Evolutionary conservation across 2,113 vertebrate genomes (phyloP).

Genomic region (Megaceryle torquata): DNA sequence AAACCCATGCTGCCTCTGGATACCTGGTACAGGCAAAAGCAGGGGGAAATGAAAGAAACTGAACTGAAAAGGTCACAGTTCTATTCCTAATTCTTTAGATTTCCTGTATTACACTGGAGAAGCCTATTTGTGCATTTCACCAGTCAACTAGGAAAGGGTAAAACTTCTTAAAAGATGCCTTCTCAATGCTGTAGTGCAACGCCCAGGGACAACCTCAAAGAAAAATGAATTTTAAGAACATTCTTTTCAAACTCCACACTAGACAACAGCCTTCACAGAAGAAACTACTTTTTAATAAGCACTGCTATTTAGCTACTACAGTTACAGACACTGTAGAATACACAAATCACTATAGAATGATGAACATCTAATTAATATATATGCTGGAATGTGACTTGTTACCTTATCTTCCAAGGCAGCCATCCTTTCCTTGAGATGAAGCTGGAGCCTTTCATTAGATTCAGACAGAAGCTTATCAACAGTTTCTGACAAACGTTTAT

Average conservation of each 20-base stretch:
- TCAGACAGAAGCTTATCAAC: conserved; percentile 96
- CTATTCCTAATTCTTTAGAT: neutral
- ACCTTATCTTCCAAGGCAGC: conserved; percentile 97
- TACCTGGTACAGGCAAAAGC: neutral
- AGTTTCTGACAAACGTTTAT: conserved; percentile 94
- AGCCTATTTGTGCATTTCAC: neutral
- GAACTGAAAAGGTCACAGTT: neutral
- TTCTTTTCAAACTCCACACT: neutral
- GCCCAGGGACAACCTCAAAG: neutral
- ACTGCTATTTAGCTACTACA: neutral
- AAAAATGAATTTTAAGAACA: neutral
- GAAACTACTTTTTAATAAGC: neutral
- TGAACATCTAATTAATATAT: neutral
- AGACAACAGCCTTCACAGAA: neutral
- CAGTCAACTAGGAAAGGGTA: neutral
- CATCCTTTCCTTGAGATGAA: conserved; percentile 98
- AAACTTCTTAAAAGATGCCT: neutral
- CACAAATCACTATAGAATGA: neutral
- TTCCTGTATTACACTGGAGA: neutral
- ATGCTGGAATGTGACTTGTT: neutral
- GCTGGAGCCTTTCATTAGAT: conserved; percentile 95
- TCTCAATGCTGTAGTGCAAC: neutral
- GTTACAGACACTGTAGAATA: neutral
- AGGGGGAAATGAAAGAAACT: neutral
- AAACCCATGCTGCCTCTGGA: neutral